Base-by-base conservation (phyloP, 2,113 vertebrate species). In the Salvelinus namaycush region DNA sequence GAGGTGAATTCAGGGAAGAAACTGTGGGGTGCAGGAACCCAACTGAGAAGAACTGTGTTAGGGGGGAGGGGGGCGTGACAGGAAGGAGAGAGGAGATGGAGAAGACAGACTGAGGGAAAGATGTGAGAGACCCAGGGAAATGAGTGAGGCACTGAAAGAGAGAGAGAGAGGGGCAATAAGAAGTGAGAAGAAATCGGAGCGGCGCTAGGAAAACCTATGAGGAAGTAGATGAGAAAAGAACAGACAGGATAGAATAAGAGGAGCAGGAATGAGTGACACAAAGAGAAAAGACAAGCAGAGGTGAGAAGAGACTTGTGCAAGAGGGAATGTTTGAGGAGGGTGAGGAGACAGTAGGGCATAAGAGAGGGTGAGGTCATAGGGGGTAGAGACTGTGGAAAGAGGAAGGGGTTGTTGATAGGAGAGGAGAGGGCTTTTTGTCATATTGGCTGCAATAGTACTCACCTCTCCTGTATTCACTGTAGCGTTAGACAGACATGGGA, bases 1-100 rank as follows among this genome's bases (percentile, higher is more conserved):
- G 68, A 49, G 39, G 68, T 12, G 44, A 24, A 70, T 29, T 48
- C 9, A 49, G 68, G 39, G 68, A 49, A 70, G 34, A 9, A 49
- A 49, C 44, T 22, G 68, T 22, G 14, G 68, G 68, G 68, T 70
- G 39, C 68, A 49, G 68, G 44, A 49, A 11, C 68, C 68, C 68
- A 18, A 34, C 68, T 70, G 68, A 70, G 68, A 39, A n/a, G 68
- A 20, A 44, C 68, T n/a, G 39, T 39, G 68, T 70, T 22, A 16
- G 20, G 68, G 34, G 68, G 18, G 22, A 9, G 34, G 39, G 18
- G 31, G 68, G n/a, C 7, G 68, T 11, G 39, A 70, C 39, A 70
- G 39, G 68, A 24, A 44, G 68, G 39, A 22, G 68, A 44, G 39
- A 24, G 3, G 68, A 67, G 26, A 67, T 5, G 26, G 26, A 31